Evolutionary conservation across 2,797 vertebrate genomes (phyloP).

Genomic region (Trichosurus vulpecula): DNA sequence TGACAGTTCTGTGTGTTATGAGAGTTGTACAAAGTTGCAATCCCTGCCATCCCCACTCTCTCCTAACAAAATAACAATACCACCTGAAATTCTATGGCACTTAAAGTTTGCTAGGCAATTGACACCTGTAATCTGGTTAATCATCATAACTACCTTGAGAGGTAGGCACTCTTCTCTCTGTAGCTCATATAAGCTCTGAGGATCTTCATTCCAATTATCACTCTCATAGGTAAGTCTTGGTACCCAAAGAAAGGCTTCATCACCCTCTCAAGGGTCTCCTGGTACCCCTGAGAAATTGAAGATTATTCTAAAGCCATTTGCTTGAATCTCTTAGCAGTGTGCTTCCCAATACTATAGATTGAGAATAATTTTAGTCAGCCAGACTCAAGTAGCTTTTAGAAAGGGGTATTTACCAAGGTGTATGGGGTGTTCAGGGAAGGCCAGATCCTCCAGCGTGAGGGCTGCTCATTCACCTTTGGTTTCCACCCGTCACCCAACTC

Average conservation of each 20-base stretch:
- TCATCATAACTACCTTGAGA: not conserved
- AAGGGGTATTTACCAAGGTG: not conserved
- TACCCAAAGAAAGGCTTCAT: not conserved
- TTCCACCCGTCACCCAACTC: not conserved
- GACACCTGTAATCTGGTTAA: not conserved
- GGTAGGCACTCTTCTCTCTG: accelerated
- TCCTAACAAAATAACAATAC: not conserved
- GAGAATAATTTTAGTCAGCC: not conserved
- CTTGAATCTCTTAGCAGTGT: not conserved
- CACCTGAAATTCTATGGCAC: not conserved
- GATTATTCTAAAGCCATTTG: not conserved
- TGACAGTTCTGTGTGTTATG: not conserved
- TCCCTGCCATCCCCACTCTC: not conserved
- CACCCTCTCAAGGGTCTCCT: not conserved
- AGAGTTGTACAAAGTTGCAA: not conserved
- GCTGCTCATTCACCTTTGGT: not conserved
- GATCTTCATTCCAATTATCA: not conserved
- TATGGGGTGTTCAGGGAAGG: not conserved
- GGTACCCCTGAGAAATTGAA: not conserved
- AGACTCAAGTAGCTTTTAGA: not conserved
- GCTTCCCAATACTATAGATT: not conserved
- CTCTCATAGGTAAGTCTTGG: not conserved
- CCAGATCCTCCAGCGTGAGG: too few relatives aligned
- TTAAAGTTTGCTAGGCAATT: not conserved
- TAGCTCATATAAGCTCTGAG: not conserved